Evolutionary conservation across 2,797 vertebrate genomes (phyloP), one percentile per base, ranked within the genome.

Genomic region (Euthynnus affinis): DNA sequence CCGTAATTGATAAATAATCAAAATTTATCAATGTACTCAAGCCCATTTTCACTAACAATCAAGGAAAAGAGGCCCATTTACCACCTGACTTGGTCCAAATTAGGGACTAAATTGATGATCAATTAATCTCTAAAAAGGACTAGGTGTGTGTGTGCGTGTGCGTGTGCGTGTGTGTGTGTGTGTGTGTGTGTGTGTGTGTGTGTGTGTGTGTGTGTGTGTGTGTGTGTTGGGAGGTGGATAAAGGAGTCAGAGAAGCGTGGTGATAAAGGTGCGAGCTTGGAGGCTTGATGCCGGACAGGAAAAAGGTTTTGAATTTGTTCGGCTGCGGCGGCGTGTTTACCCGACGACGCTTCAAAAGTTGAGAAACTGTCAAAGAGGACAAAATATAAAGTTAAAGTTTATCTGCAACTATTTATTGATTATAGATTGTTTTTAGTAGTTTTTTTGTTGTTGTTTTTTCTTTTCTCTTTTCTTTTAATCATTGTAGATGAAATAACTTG

Each of bases 1-100:
- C 94, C 90, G 95, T 98, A 99, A 99, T 98, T 98, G 97, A 98
- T 98, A 98, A 98, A 98, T 99, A 99, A 99, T 99, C 97, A 97
- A 96, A 98, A 99, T 98, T 96, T 98, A 98, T 99, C 98, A 98
- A 98, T 98, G 97, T 97, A 96, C 96, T 97, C 97, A 95, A 95
- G 96, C 96, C 97, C 95, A 96, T 98, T 99, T 98, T 99, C 97
- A 97, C 97, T 98, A 98, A 97, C 97, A 99, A 98, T 99, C 97
- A 98, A 97, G 97, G 94, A 96, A 98, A 98, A 98, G 96, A 97
- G 96, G 97, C 96, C 97, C 96, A 99, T 99, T 99, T 99, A 97
- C 98, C 97, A 98, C 96, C 97, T 99, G 98, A 98, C 97, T 98
- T 98, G 96, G 96, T 98, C 96, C 96, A 97, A 98, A 98, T 99